These are phyloP conservation scores for Drosophila ochracea DNA, from an alignment of 2,888 invertebrate species.

Conservation along the genomic window DNA sequence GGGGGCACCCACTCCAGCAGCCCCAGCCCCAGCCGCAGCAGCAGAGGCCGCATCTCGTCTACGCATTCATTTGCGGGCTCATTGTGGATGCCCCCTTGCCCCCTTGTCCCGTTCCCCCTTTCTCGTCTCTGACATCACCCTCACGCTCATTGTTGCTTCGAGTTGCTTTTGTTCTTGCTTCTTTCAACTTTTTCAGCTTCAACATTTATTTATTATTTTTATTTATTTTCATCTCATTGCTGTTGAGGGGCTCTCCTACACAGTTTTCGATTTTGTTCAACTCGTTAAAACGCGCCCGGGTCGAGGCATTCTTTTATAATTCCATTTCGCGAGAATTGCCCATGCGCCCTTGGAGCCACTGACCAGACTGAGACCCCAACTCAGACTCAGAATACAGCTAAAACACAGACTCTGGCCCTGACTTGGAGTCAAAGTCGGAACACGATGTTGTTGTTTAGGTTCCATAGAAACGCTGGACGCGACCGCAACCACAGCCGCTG, in stretches of 20 bases:
- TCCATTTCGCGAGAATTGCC: conserved; percentile 83
- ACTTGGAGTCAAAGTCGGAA: conserved; percentile 37
- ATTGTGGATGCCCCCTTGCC: conserved; percentile 69
- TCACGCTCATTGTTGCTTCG: conserved; percentile 56
- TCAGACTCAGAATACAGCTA: conserved; percentile 8
- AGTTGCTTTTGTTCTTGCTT: conserved; percentile 55
- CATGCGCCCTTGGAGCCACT: conserved; percentile 81
- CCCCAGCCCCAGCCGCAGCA: conserved; percentile 5
- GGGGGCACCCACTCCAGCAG: conserved; percentile 55
- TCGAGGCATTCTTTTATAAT: conserved; percentile 82
- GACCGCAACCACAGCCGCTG: conserved; percentile 53
- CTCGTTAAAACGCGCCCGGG: conserved; percentile 83
- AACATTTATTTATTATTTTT: conserved; percentile 70
- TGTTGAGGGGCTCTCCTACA: conserved; percentile 55
- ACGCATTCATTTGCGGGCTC: conserved; percentile 82
- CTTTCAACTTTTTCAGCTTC: conserved; percentile 48
- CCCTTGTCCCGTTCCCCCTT: not conserved
- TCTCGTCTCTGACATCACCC: conserved; percentile 41
- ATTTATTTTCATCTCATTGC: conserved; percentile 80
- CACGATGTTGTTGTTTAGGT: conserved; percentile 57
- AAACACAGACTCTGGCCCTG: conserved; percentile 26
- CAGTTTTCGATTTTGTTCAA: conserved; percentile 77
- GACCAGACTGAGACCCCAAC: conserved; percentile 28
- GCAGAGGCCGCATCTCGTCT: conserved; percentile 41
- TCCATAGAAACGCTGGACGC: conserved; percentile 67